Conservation (phyloP, 2,888 invertebrate species). For the Lasioglossum pauxillum region DNA sequence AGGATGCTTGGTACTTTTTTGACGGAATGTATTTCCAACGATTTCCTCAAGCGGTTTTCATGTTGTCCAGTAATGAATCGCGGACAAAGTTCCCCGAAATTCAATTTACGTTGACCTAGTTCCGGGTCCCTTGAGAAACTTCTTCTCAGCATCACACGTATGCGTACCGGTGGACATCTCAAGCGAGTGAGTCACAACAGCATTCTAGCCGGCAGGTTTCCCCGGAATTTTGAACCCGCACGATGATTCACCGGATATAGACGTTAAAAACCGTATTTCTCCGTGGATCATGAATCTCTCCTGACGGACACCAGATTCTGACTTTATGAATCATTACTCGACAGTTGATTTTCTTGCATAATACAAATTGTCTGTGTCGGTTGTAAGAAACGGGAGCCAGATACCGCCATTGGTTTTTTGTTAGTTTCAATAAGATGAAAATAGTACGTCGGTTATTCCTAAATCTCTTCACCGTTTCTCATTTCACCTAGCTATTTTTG, state of each 20-base stretch:
- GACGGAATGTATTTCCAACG: background rate
- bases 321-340: no score
- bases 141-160: slow-evolving; percentile 15
- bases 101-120: slow-evolving; percentile 46
- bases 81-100: slow-evolving; percentile 42
- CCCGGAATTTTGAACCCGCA: slow-evolving; percentile 57
- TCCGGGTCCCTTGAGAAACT: slow-evolving; percentile 33
- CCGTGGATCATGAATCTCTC: background rate
- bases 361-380: no score
- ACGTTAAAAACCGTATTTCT: slow-evolving; percentile 39
- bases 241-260: slow-evolving; percentile 59
- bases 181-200: slow-evolving; percentile 62
- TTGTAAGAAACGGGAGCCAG: no score
- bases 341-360: no score
- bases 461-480: no score
- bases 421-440: no score
- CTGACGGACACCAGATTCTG: background rate
- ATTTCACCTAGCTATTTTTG: no score
- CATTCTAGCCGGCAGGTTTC: slow-evolving; percentile 61
- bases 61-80: slow-evolving; percentile 3
- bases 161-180: slow-evolving; percentile 38
- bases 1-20: no score
- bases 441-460: no score
- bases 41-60: slow-evolving; percentile 7
- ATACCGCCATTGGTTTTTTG: no score